A percentile compares a stretch with the other conserved stretches of the same genome.
These are phyloP conservation scores for Drosophila heteroneura DNA, from an alignment of 2,888 invertebrate genomes.

Conservation along the genomic window DNA sequence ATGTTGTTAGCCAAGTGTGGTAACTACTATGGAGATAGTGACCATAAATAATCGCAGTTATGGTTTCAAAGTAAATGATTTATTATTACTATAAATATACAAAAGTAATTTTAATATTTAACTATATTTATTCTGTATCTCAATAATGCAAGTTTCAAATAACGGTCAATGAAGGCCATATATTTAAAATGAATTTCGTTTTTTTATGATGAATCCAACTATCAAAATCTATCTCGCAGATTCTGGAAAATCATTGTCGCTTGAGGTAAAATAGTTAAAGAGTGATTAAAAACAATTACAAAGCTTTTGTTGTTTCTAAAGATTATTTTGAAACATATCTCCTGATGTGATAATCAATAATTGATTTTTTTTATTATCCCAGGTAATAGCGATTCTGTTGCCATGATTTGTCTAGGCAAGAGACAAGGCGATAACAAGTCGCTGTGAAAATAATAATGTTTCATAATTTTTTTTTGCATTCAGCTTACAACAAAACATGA, in stretches of 20 bases:
- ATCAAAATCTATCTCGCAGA: background rate
- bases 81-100: background rate
- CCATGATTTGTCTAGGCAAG: constrained; percentile 9
- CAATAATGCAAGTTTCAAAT: background rate
- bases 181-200: background rate
- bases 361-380: background rate
- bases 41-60: background rate
- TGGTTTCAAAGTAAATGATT: background rate
- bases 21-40: background rate
- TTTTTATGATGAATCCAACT: background rate
- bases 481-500: constrained; percentile 48
- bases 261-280: background rate
- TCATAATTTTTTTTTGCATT: constrained; percentile 57
- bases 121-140: background rate
- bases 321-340: background rate
- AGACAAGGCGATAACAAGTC: constrained; percentile 17
- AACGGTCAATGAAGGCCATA: background rate
- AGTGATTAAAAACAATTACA: background rate
- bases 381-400: constrained; percentile 18
- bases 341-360: too few species aligned
- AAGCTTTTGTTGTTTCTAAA: too few species aligned
- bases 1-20: constrained; percentile 19
- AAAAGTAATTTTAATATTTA: background rate
- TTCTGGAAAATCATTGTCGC: background rate
- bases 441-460: constrained; percentile 51